Evolutionary conservation across 2,888 invertebrate species (phyloP).

Genomic region (Habroteleia sp.): DNA sequence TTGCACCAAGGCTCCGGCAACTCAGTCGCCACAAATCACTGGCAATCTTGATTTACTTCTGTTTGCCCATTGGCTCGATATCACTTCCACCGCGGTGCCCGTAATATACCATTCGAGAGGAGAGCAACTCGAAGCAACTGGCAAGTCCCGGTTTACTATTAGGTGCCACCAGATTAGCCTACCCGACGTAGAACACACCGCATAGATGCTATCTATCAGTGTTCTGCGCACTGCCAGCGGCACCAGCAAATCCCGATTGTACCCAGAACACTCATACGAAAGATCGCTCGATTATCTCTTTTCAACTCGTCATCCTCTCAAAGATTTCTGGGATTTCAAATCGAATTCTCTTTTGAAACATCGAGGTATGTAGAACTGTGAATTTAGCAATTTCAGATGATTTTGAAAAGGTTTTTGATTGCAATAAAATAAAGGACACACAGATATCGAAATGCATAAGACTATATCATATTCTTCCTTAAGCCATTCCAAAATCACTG

Average conservation of each 20-base stretch:
- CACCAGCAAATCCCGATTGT: slow-evolving; percentile 64
- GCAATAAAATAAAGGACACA: too few relatives aligned
- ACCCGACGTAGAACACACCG: slow-evolving; percentile 54
- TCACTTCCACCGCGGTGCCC: slow-evolving; percentile 73
- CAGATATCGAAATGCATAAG: too few relatives aligned
- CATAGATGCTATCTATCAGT: slow-evolving; percentile 65
- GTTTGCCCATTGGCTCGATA: slow-evolving; percentile 80
- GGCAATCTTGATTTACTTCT: slow-evolving; percentile 80
- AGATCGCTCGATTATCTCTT: slow-evolving; percentile 23
- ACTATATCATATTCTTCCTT: too few relatives aligned
- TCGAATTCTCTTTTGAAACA: too few relatives aligned
- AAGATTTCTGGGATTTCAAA: too few relatives aligned
- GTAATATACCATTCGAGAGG: slow-evolving; percentile 72
- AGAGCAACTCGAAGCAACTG: slow-evolving; percentile 69
- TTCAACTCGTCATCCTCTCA: slow-evolving; percentile 9
- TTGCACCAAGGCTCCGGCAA: slow-evolving; percentile 66
- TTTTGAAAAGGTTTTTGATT: too few relatives aligned
- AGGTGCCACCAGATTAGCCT: slow-evolving; percentile 74
- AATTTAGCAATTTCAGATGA: too few relatives aligned
- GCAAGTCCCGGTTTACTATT: slow-evolving; percentile 75
- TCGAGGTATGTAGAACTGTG: too few relatives aligned
- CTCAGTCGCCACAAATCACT: slow-evolving; percentile 78
- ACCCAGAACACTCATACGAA: slow-evolving; percentile 30
- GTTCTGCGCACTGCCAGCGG: slow-evolving; percentile 47
- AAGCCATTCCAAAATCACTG: too few relatives aligned